Evolutionary conservation across 2,888 invertebrate species (phyloP).

Genomic region (Drosophila putrida): DNA sequence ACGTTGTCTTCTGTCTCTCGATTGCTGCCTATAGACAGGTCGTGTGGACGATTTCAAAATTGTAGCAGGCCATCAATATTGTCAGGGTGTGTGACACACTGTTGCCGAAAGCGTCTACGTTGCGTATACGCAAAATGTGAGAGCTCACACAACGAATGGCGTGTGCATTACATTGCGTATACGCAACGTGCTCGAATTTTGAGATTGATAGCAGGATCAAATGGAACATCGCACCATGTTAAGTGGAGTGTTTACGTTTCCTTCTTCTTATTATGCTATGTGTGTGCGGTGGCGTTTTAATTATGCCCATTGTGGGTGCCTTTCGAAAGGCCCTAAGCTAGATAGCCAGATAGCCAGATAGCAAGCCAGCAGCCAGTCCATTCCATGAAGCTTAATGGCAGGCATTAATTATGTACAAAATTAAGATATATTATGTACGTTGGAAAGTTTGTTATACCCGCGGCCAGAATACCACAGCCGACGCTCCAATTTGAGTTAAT

Average conservation of each 20-base stretch:
- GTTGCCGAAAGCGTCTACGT: slow-evolving; percentile 40
- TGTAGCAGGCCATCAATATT: slow-evolving; percentile 52
- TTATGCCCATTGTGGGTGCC: slow-evolving; percentile 48
- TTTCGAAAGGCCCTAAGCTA: slow-evolving; percentile 44
- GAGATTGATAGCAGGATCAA: slow-evolving; percentile 75
- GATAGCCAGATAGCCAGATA: slow-evolving; percentile 10
- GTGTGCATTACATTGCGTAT: slow-evolving; percentile 45
- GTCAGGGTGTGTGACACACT: slow-evolving; percentile 55
- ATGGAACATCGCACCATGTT: slow-evolving; percentile 74
- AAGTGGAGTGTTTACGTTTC: slow-evolving; percentile 67
- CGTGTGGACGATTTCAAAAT: slow-evolving; percentile 35
- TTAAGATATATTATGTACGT: slow-evolving; percentile 65
- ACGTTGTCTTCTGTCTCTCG: slow-evolving; percentile 2
- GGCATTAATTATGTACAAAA: slow-evolving; percentile 71
- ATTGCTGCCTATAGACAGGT: slow-evolving; percentile 6
- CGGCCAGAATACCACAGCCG: slow-evolving; percentile 10
- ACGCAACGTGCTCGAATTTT: slow-evolving; percentile 57
- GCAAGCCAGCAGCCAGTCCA: slow-evolving; percentile 1
- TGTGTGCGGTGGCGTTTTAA: slow-evolving; percentile 45
- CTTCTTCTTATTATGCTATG: slow-evolving; percentile 11
- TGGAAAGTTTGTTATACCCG: slow-evolving; percentile 55
- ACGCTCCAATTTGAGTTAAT: slow-evolving; percentile 67
- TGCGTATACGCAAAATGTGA: slow-evolving; percentile 58
- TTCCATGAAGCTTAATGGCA: slow-evolving; percentile 59
- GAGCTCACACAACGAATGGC: slow-evolving; percentile 24